These are phyloP conservation scores for Cyphomyrus plagiostoma DNA, from an alignment of 2,113 vertebrate species.

Conservation along the genomic window DNA sequence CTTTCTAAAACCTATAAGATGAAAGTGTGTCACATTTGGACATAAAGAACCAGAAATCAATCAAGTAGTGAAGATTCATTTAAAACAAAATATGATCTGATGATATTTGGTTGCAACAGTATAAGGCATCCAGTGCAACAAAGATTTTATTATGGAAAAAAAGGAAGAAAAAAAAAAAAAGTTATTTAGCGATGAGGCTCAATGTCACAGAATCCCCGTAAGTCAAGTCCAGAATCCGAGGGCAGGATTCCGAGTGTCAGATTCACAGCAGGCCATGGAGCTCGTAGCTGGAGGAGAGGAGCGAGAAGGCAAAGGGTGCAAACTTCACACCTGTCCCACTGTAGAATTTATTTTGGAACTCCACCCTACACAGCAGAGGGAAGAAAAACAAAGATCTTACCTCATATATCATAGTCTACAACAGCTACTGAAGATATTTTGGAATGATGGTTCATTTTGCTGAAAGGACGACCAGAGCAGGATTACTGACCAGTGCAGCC, in stretches of 20 bases:
- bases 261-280: conserved; percentile 62
- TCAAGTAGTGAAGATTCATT: neutral
- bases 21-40: neutral
- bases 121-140: conserved; percentile 68
- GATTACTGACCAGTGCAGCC: conserved; percentile 82
- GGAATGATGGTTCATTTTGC: neutral
- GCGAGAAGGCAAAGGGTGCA: conserved; percentile 82
- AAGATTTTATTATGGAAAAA: conserved; percentile 33
- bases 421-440: neutral
- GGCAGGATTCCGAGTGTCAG: conserved; percentile 23
- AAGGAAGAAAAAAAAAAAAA: conserved; percentile 21
- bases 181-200: conserved; percentile 34
- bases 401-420: neutral
- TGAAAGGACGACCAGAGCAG: neutral
- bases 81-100: conserved; percentile 41
- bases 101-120: conserved; percentile 58
- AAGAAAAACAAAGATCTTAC: conserved; percentile 3
- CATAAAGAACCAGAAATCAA: neutral
- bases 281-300: conserved; percentile 74
- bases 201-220: conserved; percentile 16
- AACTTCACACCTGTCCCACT: conserved; percentile 85
- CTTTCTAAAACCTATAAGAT: neutral
- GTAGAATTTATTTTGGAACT: conserved; percentile 98
- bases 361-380: conserved; percentile 72
- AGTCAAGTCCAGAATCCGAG: conserved; percentile 24